phyloP scores from a whole-genome alignment of 2,888 invertebrate species.

The Argyra leucocephala region DNA sequence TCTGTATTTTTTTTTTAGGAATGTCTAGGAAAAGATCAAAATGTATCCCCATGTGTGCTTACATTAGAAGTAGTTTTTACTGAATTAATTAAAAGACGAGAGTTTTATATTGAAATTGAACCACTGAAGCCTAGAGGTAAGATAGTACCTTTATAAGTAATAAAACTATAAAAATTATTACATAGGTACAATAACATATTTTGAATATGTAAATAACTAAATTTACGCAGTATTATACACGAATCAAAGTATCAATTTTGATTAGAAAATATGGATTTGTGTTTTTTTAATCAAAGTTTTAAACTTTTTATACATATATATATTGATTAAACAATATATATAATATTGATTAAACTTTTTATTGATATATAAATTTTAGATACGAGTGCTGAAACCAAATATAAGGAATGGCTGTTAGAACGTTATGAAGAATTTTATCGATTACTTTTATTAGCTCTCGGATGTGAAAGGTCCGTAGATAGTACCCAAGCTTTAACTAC shows the following conservation, averaged over 20 bases:
- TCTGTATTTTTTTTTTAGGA: slow-evolving; percentile 25
- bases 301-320: no score
- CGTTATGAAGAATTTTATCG: slow-evolving; percentile 59
- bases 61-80: slow-evolving; percentile 64
- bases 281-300: no score
- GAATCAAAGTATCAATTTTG: no score
- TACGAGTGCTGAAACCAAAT: slow-evolving; percentile 52
- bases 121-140: slow-evolving; percentile 51
- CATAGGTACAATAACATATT: not conserved
- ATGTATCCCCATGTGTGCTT: slow-evolving; percentile 51
- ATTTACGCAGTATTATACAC: not conserved
- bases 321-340: no score
- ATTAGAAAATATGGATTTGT: no score
- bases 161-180: not conserved
- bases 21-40: slow-evolving; percentile 33
- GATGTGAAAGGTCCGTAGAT: slow-evolving; percentile 46
- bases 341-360: no score
- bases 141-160: no score
- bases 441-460: slow-evolving; percentile 51
- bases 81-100: slow-evolving; percentile 56
- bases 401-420: slow-evolving; percentile 58
- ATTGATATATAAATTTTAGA: no score
- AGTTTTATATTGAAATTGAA: slow-evolving; percentile 53
- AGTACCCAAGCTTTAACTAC: slow-evolving; percentile 58
- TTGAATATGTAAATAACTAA: not conserved